These are phyloP conservation scores for Sinocyclocheilus rhinocerous DNA, from an alignment of 2,113 vertebrate species.

Conservation along the genomic window DNA sequence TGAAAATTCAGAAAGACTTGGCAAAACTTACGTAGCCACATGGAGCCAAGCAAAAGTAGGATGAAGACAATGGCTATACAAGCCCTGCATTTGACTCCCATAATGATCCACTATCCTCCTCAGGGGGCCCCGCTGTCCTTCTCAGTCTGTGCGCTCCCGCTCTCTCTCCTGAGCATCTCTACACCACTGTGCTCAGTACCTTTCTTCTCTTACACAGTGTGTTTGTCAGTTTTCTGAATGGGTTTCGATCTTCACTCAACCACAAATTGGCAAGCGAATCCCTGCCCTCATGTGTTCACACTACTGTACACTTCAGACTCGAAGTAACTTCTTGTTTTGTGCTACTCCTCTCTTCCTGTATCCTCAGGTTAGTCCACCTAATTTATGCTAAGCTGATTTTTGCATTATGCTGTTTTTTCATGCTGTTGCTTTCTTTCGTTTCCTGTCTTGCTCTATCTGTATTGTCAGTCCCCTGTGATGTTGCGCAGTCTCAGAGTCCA, in stretches of 20 bases:
- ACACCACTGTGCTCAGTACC: not conserved
- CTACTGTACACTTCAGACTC: not conserved
- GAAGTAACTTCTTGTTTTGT: not conserved
- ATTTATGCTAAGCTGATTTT: not conserved
- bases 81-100: slow-evolving; percentile 49
- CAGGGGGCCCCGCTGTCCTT: not conserved
- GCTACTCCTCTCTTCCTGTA: not conserved
- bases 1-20: not conserved
- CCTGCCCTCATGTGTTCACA: not conserved
- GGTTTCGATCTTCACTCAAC: not conserved
- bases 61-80: slow-evolving; percentile 45
- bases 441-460: slow-evolving; percentile 60
- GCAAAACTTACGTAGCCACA: slow-evolving; percentile 50
- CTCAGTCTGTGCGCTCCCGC: not conserved
- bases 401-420: not conserved
- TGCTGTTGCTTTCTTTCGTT: slow-evolving; percentile 60
- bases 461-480: not conserved
- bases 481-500: slow-evolving; percentile 56
- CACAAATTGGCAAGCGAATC: not conserved
- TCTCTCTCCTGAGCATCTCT: not conserved
- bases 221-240: not conserved
- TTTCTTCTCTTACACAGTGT: not conserved
- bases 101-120: not conserved
- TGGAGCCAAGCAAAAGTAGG: slow-evolving; percentile 24
- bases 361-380: not conserved